These are phyloP conservation scores for Carpatolechia fugitivella DNA, from an alignment of 2,888 invertebrate species.

Conservation along the genomic window DNA sequence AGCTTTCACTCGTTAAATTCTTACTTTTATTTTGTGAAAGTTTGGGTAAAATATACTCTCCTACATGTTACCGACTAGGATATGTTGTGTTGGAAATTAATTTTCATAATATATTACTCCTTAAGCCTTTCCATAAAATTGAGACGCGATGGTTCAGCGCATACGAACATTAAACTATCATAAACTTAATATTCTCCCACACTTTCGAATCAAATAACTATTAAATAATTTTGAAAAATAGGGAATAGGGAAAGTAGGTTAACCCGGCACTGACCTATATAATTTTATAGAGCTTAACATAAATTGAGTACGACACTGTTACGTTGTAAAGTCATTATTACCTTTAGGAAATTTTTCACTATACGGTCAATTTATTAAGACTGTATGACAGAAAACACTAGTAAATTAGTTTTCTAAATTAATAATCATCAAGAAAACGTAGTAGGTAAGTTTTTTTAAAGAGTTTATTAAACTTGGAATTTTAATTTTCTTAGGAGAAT, in stretches of 20 bases:
- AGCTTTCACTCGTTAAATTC: constrained; percentile 1
- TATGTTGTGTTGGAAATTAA: constrained; percentile 21
- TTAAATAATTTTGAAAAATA: constrained; percentile 28
- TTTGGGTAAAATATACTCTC: constrained; percentile 25
- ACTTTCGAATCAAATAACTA: constrained; percentile 37
- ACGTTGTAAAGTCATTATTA: constrained; percentile 11
- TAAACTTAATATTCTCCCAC: constrained; percentile 31
- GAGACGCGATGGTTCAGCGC: constrained; percentile 24
- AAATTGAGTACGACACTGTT: constrained; percentile 24
- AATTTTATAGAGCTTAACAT: constrained; percentile 27
- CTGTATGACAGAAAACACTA: background rate
- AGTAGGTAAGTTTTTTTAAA: no score
- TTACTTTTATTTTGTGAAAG: constrained; percentile 23
- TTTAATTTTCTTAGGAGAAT: background rate
- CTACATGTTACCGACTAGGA: constrained; percentile 17
- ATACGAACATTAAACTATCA: constrained; percentile 26
- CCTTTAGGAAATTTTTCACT: background rate
- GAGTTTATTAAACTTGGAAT: no score
- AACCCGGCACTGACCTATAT: constrained; percentile 38
- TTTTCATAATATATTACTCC: constrained; percentile 27
- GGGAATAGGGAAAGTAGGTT: constrained; percentile 60
- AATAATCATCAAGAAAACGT: no score
- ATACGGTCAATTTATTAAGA: no score
- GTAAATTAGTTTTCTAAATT: no score
- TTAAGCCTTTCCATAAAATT: constrained; percentile 24